Evolutionary conservation across 2,888 invertebrate genomes (phyloP).

Genomic region (Macrophya alboannulata): DNA sequence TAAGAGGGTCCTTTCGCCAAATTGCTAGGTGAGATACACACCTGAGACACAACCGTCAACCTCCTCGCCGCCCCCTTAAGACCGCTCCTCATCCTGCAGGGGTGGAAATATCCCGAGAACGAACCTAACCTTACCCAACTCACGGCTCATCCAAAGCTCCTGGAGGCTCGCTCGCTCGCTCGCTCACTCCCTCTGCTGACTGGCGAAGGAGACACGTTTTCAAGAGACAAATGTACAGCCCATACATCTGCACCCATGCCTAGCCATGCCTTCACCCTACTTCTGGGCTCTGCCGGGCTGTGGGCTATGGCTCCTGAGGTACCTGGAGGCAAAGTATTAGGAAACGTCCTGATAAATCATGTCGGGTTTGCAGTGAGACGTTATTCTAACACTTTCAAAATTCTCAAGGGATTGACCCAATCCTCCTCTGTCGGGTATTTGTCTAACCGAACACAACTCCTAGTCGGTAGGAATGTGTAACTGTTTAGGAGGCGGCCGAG

Average conservation of each 20-base stretch:
- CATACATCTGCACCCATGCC: slow-evolving; percentile 38
- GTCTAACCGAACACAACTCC: slow-evolving; percentile 36
- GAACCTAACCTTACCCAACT: slow-evolving; percentile 2
- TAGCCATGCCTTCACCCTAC: background rate
- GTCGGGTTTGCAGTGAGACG: slow-evolving; percentile 26
- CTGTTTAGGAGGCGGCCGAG: background rate
- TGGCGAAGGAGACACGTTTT: slow-evolving; percentile 32
- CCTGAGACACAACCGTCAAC: slow-evolving; percentile 40
- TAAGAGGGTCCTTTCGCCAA: slow-evolving; percentile 68
- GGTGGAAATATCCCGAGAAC: slow-evolving; percentile 29
- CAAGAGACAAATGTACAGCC: slow-evolving; percentile 47
- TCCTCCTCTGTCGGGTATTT: slow-evolving; percentile 39
- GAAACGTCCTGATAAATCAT: slow-evolving; percentile 53
- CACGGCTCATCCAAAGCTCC: slow-evolving; percentile 32
- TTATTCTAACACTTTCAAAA: slow-evolving; percentile 30
- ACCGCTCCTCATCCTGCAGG: background rate
- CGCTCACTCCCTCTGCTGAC: background rate
- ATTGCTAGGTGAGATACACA: slow-evolving; percentile 66
- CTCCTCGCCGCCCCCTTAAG: background rate
- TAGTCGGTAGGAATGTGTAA: background rate
- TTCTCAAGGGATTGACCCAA: slow-evolving; percentile 50
- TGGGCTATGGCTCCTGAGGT: background rate
- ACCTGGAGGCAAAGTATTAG: slow-evolving; percentile 43
- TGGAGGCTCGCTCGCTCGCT: background rate
- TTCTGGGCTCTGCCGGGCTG: background rate